A percentile compares a stretch with the other conserved stretches of the same genome.
Evolutionary conservation across 2,113 vertebrate species (phyloP).

Genomic region (Catharus minimus): DNA sequence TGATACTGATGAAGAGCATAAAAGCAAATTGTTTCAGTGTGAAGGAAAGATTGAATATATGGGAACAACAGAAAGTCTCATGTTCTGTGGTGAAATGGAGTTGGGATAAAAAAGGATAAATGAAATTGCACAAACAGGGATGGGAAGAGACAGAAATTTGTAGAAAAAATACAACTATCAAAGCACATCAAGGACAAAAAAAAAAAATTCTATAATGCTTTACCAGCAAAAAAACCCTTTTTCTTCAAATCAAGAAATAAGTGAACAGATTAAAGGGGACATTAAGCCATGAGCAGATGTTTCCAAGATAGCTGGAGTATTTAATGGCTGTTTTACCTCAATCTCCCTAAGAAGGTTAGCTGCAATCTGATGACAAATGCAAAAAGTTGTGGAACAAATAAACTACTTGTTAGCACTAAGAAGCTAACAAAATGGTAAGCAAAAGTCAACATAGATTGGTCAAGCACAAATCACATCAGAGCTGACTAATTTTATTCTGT

Average conservation of each 20-base stretch:
- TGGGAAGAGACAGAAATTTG: not conserved
- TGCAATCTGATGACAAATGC: not conserved
- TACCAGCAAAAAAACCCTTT: not conserved
- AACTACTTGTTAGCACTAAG: conserved; percentile 8
- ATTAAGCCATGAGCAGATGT: not conserved
- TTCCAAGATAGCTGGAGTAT: not conserved
- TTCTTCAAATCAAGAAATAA: not conserved
- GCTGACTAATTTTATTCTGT: not conserved
- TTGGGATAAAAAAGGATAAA: not conserved
- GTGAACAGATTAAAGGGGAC: not conserved
- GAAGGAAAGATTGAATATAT: not conserved
- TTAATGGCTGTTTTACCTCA: conserved; percentile 2
- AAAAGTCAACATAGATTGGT: not conserved
- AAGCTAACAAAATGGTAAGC: not conserved
- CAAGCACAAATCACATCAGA: not conserved
- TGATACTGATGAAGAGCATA: not conserved
- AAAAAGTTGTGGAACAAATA: not conserved
- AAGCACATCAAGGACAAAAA: not conserved
- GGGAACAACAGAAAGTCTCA: not conserved
- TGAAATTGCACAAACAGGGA: not conserved
- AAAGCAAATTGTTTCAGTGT: not conserved
- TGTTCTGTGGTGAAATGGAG: not conserved
- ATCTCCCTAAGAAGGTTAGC: not conserved
- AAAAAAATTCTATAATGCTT: not conserved
- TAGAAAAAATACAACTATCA: not conserved